Conservation (phyloP, 1,140 invertebrate species). For the Tachypleus tridentatus region DNA sequence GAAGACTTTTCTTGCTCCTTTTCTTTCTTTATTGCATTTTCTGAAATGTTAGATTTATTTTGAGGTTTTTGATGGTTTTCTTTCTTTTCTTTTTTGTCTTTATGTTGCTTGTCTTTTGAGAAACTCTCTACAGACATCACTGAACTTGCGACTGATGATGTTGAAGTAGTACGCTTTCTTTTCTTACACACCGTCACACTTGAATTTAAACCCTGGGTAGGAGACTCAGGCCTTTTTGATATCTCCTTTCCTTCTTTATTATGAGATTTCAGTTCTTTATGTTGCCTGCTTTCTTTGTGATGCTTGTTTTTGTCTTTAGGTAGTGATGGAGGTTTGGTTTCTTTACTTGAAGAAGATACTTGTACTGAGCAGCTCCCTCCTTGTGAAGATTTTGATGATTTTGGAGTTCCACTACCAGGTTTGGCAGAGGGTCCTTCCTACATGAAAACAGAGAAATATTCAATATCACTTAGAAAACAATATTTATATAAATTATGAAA, state of each 20-base stretch:
- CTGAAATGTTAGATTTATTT: conserved; percentile 31
- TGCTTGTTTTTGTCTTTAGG: conserved; percentile 11
- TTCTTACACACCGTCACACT: conserved; percentile 27
- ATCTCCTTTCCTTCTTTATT: conserved; percentile 35
- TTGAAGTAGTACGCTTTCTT: too few relatives aligned
- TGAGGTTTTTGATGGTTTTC: conserved; percentile 28
- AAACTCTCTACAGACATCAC: too few relatives aligned
- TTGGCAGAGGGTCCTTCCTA: conserved; percentile 1
- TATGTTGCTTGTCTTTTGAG: too few relatives aligned
- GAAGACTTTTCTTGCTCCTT: conserved; percentile 34
- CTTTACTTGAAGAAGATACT: conserved; percentile 12
- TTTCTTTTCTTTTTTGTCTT: too few relatives aligned
- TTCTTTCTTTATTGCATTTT: conserved; percentile 15
- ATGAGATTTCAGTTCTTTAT: conserved; percentile 32
- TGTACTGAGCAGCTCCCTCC: too few relatives aligned
- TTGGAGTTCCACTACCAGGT: conserved; percentile 27
- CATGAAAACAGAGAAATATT: conserved; percentile 4
- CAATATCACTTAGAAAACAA: neutral
- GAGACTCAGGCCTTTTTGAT: too few relatives aligned
- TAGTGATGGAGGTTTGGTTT: conserved; percentile 24
- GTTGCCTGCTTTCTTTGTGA: conserved; percentile 18
- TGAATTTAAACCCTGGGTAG: conserved; percentile 4
- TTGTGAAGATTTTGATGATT: conserved; percentile 35
- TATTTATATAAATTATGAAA: neutral
- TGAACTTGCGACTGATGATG: too few relatives aligned